phyloP scores from a whole-genome alignment of 2,888 invertebrate genomes.

The Cenopis cana region DNA sequence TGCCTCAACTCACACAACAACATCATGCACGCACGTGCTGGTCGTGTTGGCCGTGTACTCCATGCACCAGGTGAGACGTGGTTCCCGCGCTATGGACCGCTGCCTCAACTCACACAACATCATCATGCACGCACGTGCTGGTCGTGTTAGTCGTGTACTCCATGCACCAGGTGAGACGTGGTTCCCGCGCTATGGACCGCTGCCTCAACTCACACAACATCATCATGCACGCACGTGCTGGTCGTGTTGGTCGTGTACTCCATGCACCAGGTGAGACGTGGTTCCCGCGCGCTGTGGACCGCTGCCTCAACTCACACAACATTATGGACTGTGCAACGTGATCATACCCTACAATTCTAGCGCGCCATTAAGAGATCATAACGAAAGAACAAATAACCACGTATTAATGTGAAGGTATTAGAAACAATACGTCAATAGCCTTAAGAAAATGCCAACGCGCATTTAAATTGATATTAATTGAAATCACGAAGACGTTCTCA shows the following conservation, averaged over 20 bases:
- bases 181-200: slow-evolving; percentile 81
- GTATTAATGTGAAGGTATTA: background rate
- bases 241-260: background rate
- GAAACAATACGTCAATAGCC: background rate
- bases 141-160: background rate
- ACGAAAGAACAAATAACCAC: too few species aligned
- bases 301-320: slow-evolving; percentile 92
- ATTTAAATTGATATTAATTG: slow-evolving; percentile 3
- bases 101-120: slow-evolving; percentile 84
- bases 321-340: slow-evolving; percentile 77
- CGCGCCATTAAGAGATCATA: too few species aligned
- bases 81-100: too few species aligned
- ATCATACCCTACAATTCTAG: too few species aligned
- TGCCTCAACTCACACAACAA: slow-evolving; percentile 84
- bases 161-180: background rate
- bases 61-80: background rate
- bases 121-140: too few species aligned
- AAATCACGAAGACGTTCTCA: slow-evolving; percentile 8
- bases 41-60: background rate
- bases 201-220: slow-evolving; percentile 88
- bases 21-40: too few species aligned
- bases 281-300: slow-evolving; percentile 83
- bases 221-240: too few species aligned
- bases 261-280: background rate
- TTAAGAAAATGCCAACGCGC: background rate